Evolutionary conservation across 2,888 invertebrate genomes (phyloP), one percentile per base, ranked within the genome.

Genomic region (Rhagophthalmus giganteus): DNA sequence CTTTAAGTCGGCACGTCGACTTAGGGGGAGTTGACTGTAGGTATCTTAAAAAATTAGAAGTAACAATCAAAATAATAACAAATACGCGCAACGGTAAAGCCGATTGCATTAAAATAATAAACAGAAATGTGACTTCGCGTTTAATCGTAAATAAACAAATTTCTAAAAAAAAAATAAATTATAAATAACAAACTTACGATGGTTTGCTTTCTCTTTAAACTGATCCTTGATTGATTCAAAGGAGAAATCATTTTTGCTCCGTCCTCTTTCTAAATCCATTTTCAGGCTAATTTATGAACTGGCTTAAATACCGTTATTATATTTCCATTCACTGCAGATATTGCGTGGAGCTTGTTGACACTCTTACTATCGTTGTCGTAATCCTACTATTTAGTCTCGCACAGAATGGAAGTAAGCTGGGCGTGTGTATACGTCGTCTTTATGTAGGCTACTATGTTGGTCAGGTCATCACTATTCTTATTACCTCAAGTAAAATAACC

Each of bases 141-240:
- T 5, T 20, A 3, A 20, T 20, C 20, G 3, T 20, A 20, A 20
- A 5, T 20, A 20, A 5, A 7, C 20, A 20, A 20, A 20, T 5
- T 20, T 5, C 20, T 20, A 20, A 20, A 20, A 20, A 20, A 20
- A 20, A 20, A 20, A 7, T 20, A 20, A 20, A 20, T 20, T 20
- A 7, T 9, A 30, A 28, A 30, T 6, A 28, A 28, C 6, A 32
- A 32, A 51, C 51, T 51, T 39, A 51, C 51, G 51, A 39, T 51
- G 51, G 13, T 45, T 45, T 2, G 45, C 51, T 20, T 45, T 51
- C 24, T 51, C 51, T 16, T 39, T 51, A 34, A 51, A 10, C 25
- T 30, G 38, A 13, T 39, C 28, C 16, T 33, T 44, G 6, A 51
- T 12, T 0, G 45, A 51, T 13, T 12, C 26, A 15, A 44, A 25